phyloP scores from a whole-genome alignment of 2,888 invertebrate species.

The Tiliacea citrago region DNA sequence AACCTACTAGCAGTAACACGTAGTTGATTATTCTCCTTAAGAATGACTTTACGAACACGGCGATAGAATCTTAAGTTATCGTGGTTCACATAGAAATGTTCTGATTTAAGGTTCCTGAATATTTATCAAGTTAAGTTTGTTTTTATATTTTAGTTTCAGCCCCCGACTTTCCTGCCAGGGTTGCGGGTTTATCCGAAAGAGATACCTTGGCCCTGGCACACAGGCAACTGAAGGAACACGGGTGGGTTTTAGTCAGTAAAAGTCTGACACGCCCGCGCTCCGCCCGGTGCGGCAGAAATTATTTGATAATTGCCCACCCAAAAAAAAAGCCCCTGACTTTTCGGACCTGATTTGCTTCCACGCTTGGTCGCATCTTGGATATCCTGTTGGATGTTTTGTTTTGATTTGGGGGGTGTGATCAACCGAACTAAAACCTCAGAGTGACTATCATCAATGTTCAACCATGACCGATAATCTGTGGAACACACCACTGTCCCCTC shows the following conservation, averaged over 20 bases:
- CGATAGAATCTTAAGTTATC: slow-evolving; percentile 30
- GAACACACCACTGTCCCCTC: neutral
- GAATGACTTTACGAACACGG: neutral
- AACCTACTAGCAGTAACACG: slow-evolving; percentile 39
- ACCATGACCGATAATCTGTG: neutral
- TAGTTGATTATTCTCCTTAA: neutral
- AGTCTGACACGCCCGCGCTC: too few relatives aligned
- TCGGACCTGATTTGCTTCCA: neutral
- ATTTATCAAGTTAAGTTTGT: neutral
- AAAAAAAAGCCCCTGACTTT: neutral
- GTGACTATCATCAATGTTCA: neutral
- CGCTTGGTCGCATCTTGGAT: neutral
- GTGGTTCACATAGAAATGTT: neutral
- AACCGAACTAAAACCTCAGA: neutral
- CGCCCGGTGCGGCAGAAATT: too few relatives aligned
- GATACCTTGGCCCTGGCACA: too few relatives aligned
- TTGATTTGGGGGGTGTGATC: neutral
- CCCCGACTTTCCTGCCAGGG: neutral
- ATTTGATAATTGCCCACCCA: too few relatives aligned
- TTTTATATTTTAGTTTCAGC: neutral
- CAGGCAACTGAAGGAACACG: too few relatives aligned
- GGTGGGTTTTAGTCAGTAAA: too few relatives aligned
- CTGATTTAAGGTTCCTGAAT: neutral
- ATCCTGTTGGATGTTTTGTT: too few relatives aligned
- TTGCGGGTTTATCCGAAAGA: too few relatives aligned